phyloP scores from a whole-genome alignment of 2,888 invertebrate species.

The Gryllus longicercus region DNA sequence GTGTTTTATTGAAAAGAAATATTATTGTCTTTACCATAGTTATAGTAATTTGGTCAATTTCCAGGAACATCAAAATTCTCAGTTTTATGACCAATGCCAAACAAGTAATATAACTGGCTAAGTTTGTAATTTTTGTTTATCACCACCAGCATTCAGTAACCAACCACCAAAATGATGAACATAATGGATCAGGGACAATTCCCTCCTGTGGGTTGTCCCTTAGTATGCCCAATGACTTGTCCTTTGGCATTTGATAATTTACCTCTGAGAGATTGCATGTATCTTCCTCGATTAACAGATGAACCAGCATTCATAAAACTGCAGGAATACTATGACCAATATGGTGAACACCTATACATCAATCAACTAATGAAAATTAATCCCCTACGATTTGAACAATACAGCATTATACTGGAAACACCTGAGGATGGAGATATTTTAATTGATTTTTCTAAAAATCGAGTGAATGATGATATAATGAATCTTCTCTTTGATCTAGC shows the following conservation, averaged over 20 bases:
- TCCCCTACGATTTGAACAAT: background rate
- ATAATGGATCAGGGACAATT: too few relatives aligned
- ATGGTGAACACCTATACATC: conserved; percentile 5
- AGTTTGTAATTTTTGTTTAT: too few relatives aligned
- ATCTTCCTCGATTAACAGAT: background rate
- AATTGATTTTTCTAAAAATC: conserved; percentile 95
- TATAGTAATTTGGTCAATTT: too few relatives aligned
- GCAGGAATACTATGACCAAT: background rate
- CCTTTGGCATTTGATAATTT: background rate
- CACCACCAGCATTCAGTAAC: too few relatives aligned
- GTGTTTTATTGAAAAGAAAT: too few relatives aligned
- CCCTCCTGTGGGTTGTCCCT: background rate
- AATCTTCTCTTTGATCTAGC: conserved; percentile 72
- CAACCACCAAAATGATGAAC: too few relatives aligned
- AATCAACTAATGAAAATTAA: background rate
- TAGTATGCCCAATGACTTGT: background rate
- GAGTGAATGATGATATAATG: conserved; percentile 75
- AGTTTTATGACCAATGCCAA: too few relatives aligned
- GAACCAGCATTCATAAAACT: background rate
- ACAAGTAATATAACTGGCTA: too few relatives aligned
- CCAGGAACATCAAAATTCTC: too few relatives aligned
- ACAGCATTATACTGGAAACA: conserved; percentile 69
- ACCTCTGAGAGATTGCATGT: background rate
- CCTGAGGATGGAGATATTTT: conserved; percentile 87
- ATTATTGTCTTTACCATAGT: too few relatives aligned